Conservation (phyloP, 2,797 vertebrate genomes). For the Rhinatrema bivittatum region DNA sequence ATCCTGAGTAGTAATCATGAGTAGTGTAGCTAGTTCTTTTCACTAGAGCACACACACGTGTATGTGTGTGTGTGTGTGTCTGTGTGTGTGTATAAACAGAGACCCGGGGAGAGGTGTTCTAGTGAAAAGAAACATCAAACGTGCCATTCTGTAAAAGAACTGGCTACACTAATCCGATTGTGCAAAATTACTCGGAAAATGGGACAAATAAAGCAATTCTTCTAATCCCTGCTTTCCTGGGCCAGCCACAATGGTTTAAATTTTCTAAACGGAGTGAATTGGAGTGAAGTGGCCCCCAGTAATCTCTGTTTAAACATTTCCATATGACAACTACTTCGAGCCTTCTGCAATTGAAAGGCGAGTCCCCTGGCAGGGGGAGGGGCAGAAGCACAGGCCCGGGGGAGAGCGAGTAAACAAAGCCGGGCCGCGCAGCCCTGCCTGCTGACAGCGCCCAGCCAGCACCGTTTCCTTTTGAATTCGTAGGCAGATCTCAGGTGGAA, state of each 20-base stretch:
- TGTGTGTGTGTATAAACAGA: too few relatives aligned
- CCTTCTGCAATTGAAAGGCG: constrained; percentile 66
- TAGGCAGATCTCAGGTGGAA: constrained; percentile 73
- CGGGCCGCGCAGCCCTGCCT: constrained; percentile 57
- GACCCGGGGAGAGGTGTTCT: neutral
- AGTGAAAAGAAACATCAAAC: constrained; percentile 9
- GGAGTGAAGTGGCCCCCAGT: constrained; percentile 62
- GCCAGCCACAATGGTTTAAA: constrained; percentile 34
- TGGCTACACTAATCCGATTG: constrained; percentile 12
- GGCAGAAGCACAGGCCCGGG: constrained; percentile 42
- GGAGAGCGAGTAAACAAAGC: constrained; percentile 79
- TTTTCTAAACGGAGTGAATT: constrained; percentile 60
- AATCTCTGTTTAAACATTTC: constrained; percentile 74
- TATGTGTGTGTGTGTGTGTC: too few relatives aligned
- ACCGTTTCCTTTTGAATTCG: constrained; percentile 72
- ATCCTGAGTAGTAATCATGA: too few relatives aligned
- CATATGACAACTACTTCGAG: constrained; percentile 76
- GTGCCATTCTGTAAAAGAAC: constrained; percentile 4
- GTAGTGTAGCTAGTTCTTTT: too few relatives aligned
- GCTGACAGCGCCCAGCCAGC: constrained; percentile 51
- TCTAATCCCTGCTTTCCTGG: constrained; percentile 58
- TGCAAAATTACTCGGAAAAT: constrained; percentile 31
- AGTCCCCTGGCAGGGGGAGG: constrained; percentile 54
- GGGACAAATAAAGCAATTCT: constrained; percentile 65
- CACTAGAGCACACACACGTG: too few relatives aligned